A percentile compares a stretch with the other conserved stretches of the same genome.
Evolutionary conservation across 2,888 invertebrate species (phyloP).

Genomic region (Nomada lathburiana): DNA sequence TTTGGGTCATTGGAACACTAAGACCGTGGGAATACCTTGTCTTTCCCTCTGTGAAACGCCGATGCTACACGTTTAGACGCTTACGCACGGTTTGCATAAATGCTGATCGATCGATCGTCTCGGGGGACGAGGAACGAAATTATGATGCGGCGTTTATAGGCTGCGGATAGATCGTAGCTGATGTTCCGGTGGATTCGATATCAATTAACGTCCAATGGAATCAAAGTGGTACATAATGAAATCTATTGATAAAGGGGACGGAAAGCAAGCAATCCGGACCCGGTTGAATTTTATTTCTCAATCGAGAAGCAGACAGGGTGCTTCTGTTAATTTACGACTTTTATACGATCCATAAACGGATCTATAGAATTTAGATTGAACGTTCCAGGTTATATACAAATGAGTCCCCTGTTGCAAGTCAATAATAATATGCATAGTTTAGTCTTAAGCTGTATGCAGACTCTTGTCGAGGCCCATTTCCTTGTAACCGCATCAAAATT

Average conservation of each 20-base stretch:
- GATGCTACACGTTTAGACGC: not conserved
- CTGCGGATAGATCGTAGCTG: too few species aligned
- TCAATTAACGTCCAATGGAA: too few species aligned
- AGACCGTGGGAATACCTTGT: slow-evolving; percentile 44
- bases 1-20: slow-evolving; percentile 38
- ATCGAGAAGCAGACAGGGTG: not conserved
- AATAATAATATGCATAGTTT: not conserved
- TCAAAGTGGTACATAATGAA: not conserved
- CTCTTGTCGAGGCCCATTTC: too few species aligned
- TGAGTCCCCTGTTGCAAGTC: not conserved
- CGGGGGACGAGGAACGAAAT: not conserved
- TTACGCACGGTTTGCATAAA: slow-evolving; percentile 12
- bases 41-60: not conserved
- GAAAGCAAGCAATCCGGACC: not conserved
- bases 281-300: not conserved
- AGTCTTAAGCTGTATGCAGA: too few species aligned
- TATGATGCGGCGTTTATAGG: not conserved
- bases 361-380: not conserved
- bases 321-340: slow-evolving; percentile 5
- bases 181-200: not conserved
- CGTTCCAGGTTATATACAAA: not conserved
- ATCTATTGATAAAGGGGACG: not conserved
- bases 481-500: too few species aligned
- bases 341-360: slow-evolving; percentile 1
- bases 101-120: not conserved